Conservation (phyloP, 2,797 vertebrate species). For the Poecilia wingei region DNA sequence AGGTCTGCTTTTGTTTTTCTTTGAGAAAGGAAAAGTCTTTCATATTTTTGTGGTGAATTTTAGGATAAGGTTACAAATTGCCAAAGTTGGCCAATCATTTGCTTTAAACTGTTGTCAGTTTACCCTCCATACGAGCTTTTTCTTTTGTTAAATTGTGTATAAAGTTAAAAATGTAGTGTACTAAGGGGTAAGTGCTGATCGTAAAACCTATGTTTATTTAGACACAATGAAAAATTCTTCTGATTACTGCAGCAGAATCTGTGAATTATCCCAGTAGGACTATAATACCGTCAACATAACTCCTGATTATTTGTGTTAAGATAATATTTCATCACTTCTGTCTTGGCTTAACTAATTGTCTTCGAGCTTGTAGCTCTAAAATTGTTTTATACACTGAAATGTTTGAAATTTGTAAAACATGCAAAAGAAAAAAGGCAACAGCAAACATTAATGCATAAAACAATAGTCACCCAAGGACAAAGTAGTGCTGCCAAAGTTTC, state of each 20-base stretch:
- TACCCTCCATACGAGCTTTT: neutral
- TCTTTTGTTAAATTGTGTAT: neutral
- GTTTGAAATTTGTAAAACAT: neutral
- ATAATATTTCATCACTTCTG: neutral
- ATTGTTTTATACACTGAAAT: neutral
- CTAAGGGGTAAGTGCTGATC: neutral
- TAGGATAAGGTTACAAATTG: conserved; percentile 44
- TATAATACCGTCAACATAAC: neutral
- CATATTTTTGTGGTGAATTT: conserved; percentile 23
- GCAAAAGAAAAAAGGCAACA: neutral
- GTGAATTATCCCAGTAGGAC: neutral
- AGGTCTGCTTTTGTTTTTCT: neutral
- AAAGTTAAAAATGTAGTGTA: neutral
- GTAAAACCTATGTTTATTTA: too few relatives aligned
- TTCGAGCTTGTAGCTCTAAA: neutral
- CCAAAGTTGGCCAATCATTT: conserved; percentile 1
- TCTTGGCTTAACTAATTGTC: neutral
- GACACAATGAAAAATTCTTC: neutral
- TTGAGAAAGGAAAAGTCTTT: neutral
- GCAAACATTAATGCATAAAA: neutral
- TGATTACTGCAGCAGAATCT: neutral
- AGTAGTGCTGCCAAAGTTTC: neutral
- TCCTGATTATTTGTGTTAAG: neutral
- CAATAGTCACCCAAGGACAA: neutral
- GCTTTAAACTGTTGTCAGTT: neutral